Evolutionary conservation across 2,797 vertebrate genomes (phyloP).

Genomic region (Rhabdomys pumilio): DNA sequence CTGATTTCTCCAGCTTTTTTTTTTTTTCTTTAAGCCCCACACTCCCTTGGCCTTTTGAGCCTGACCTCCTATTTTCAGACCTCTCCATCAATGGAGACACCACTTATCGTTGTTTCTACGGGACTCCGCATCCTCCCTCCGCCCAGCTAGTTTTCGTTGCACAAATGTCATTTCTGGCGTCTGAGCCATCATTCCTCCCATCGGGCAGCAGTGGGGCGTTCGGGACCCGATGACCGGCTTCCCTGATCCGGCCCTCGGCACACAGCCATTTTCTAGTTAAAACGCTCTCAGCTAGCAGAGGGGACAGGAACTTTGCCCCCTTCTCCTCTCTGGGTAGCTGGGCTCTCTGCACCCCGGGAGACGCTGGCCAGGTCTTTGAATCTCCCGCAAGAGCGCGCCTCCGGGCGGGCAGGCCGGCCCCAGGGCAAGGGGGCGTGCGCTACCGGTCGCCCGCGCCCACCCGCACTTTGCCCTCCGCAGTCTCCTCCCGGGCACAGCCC

Average conservation of each 20-base stretch:
- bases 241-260: not conserved
- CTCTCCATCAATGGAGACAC: not conserved
- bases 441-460: slow-evolving; percentile 45
- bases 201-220: slow-evolving; percentile 20
- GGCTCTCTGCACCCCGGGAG: not conserved
- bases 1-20: not conserved
- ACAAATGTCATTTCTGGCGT: slow-evolving; percentile 76
- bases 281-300: slow-evolving; percentile 23
- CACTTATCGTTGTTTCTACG: slow-evolving; percentile 56
- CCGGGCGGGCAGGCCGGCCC: slow-evolving; percentile 60
- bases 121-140: slow-evolving; percentile 31
- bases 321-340: not conserved
- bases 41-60: not conserved
- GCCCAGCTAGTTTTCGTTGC: slow-evolving; percentile 37
- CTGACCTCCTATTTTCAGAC: not conserved
- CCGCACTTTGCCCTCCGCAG: slow-evolving; percentile 68
- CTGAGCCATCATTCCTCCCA: slow-evolving; percentile 2
- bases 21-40: not conserved
- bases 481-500: not conserved
- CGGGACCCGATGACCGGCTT: slow-evolving; percentile 30
- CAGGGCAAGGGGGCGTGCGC: slow-evolving; percentile 79
- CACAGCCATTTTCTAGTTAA: slow-evolving; percentile 82
- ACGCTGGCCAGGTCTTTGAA: slow-evolving; percentile 48
- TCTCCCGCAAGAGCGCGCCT: slow-evolving; percentile 66
- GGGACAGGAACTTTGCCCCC: slow-evolving; percentile 78